phyloP scores from a whole-genome alignment of 2,113 vertebrate species.

The Dendropsophus ebraccatus region DNA sequence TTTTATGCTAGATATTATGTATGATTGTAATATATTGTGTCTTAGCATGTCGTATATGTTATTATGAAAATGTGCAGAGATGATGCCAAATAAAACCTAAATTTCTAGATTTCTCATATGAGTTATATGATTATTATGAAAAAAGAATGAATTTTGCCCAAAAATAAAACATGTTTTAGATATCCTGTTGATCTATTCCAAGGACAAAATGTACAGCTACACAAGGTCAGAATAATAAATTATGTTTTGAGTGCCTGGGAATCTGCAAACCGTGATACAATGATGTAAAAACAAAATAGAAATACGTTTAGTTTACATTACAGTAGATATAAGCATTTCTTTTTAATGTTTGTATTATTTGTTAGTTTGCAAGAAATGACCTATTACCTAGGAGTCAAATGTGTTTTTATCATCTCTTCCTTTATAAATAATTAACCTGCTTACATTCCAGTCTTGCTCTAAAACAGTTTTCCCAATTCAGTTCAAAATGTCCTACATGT shows the following conservation, averaged over 20 bases:
- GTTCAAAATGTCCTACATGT: constrained; percentile 53
- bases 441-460: constrained; percentile 47
- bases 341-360: constrained; percentile 23
- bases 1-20: too few species aligned
- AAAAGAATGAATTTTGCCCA: background rate
- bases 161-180: background rate
- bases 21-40: too few species aligned
- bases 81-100: background rate
- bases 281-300: background rate
- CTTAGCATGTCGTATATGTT: too few species aligned
- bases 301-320: background rate
- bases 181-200: background rate
- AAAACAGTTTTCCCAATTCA: constrained; percentile 48
- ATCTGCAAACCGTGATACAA: background rate
- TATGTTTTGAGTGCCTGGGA: background rate
- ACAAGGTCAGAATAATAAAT: background rate
- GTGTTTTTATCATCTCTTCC: constrained; percentile 44
- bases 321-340: background rate
- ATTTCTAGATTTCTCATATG: background rate
- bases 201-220: background rate
- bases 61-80: background rate
- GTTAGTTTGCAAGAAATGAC: constrained; percentile 21
- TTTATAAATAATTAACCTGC: constrained; percentile 57
- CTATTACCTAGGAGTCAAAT: constrained; percentile 38
- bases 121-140: background rate